Conservation (phyloP, 2,888 invertebrate species). For the Limnephilus marmoratus region DNA sequence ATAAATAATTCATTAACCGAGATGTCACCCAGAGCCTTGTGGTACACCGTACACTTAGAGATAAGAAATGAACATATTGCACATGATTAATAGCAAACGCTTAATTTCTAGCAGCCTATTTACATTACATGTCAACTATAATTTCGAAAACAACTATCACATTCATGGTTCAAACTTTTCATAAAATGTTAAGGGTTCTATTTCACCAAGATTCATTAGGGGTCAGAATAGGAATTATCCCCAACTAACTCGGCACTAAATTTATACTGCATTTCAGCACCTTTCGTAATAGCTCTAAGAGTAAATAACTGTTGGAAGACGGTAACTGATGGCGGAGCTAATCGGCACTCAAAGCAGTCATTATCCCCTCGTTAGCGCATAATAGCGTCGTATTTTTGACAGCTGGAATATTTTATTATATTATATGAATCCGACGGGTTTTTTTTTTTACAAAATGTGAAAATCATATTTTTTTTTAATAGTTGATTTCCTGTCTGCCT, state of each 20-base stretch:
- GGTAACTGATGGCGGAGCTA: background rate
- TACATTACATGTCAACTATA: background rate
- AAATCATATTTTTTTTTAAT: background rate
- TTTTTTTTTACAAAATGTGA: background rate
- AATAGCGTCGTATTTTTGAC: background rate
- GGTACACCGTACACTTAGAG: background rate
- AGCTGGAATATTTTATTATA: background rate
- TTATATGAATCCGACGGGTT: background rate
- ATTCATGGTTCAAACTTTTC: background rate
- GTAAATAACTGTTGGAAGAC: background rate
- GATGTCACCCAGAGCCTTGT: background rate
- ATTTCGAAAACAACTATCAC: background rate
- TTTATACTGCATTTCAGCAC: background rate
- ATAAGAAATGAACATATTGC: background rate
- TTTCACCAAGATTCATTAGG: background rate
- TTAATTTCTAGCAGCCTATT: background rate
- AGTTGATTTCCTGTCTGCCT: no score
- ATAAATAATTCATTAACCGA: background rate
- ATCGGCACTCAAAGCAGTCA: background rate
- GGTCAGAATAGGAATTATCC: background rate
- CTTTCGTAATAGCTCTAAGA: background rate
- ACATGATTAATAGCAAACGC: background rate
- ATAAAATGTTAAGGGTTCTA: background rate
- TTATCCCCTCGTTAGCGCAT: background rate
- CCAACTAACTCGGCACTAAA: background rate